phyloP scores from a whole-genome alignment of 2,113 vertebrate genomes.

The Tricholaema leucomelas region DNA sequence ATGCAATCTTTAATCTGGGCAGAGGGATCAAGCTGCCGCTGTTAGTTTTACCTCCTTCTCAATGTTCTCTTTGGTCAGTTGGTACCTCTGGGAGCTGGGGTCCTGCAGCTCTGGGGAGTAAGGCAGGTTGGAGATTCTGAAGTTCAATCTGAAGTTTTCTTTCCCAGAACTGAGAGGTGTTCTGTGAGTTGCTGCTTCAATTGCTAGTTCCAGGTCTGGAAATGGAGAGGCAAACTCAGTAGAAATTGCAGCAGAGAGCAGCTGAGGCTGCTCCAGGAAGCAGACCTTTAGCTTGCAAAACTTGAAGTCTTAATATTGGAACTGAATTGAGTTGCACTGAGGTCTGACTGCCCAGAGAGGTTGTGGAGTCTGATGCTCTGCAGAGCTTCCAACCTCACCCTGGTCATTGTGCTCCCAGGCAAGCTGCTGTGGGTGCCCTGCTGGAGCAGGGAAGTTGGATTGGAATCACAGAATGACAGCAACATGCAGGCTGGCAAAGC shows the following conservation, averaged over 20 bases:
- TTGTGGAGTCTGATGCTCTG: too few species aligned
- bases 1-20: neutral
- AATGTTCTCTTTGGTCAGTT: constrained; percentile 51
- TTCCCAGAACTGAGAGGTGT: neutral
- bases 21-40: neutral
- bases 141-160: constrained; percentile 60
- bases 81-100: constrained; percentile 6
- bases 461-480: too few species aligned
- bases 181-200: neutral
- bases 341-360: neutral
- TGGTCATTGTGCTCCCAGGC: too few species aligned
- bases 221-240: neutral
- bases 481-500: too few species aligned
- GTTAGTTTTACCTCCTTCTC: constrained; percentile 61
- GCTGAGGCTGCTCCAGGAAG: neutral
- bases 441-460: too few species aligned
- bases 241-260: neutral
- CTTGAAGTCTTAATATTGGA: neutral
- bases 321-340: neutral
- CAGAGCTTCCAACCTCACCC: too few species aligned
- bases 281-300: neutral
- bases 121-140: constrained; percentile 70
- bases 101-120: constrained; percentile 42
- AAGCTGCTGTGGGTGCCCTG: too few species aligned
- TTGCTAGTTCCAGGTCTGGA: constrained; percentile 22